phyloP scores from a whole-genome alignment of 2,113 vertebrate species.

The Chauna torquata region DNA sequence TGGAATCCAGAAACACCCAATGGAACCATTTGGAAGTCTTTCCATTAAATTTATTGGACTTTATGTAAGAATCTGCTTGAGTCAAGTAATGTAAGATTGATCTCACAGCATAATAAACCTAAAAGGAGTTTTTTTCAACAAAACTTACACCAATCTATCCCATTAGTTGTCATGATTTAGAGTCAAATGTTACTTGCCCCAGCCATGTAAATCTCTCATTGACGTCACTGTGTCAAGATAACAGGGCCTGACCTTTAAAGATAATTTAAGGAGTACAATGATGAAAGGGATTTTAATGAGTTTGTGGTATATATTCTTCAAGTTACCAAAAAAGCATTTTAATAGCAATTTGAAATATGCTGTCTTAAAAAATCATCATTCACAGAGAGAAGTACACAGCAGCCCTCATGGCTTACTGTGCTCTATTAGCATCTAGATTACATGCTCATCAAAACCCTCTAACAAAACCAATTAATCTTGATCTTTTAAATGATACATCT shows the following conservation, averaged over 20 bases:
- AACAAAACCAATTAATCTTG: background rate
- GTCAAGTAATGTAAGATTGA: background rate
- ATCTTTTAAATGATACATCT: background rate
- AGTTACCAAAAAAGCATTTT: constrained; percentile 38
- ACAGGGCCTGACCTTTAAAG: background rate
- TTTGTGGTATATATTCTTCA: background rate
- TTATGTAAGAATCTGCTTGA: background rate
- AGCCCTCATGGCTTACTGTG: background rate
- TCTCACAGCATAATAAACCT: background rate
- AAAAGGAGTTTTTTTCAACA: background rate
- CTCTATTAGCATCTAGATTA: background rate
- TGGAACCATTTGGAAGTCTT: background rate
- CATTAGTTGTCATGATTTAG: constrained; percentile 1
- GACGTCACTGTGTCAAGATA: background rate
- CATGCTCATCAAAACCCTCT: background rate
- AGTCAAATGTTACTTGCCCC: background rate
- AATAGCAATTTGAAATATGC: constrained; percentile 5
- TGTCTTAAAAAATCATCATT: background rate
- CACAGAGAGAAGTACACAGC: background rate
- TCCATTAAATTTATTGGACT: background rate
- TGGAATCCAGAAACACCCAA: background rate
- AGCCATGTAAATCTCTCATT: background rate
- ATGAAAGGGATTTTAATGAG: constrained; percentile 29
- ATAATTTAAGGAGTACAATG: background rate
- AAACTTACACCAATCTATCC: background rate